Percentiles rank a stretch among this genome's conserved stretches.
These are phyloP conservation scores for Sminthurinus signatus DNA, from an alignment of 1,140 invertebrate species.

Conservation along the genomic window DNA sequence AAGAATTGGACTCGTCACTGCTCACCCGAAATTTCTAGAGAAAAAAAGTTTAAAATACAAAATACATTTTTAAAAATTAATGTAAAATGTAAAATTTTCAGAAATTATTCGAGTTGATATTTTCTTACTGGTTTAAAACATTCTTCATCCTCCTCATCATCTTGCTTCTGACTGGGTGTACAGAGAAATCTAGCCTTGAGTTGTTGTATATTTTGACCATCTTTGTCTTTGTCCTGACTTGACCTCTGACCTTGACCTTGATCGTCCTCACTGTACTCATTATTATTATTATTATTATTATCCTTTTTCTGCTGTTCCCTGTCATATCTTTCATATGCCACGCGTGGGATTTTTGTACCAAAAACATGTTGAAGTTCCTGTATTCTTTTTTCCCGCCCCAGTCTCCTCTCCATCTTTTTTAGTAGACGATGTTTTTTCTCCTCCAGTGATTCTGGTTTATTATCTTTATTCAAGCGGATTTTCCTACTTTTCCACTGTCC, in stretches of 20 bases:
- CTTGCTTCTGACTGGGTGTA: no score
- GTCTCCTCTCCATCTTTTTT: neutral
- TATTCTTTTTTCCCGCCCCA: neutral
- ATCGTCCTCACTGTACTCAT: no score
- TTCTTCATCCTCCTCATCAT: no score
- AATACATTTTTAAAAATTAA: no score
- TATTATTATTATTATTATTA: no score
- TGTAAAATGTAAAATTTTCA: no score
- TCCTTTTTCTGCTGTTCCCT: neutral
- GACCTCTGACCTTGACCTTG: no score
- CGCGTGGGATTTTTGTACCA: neutral
- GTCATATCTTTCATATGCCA: slow-evolving; percentile 6
- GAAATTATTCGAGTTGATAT: no score
- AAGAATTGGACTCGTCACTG: neutral
- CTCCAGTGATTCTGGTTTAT: neutral
- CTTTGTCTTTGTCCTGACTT: no score
- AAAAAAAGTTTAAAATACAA: neutral
- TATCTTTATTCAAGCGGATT: neutral
- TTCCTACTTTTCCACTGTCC: neutral
- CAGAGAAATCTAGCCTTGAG: no score
- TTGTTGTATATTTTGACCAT: no score
- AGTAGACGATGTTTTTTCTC: neutral
- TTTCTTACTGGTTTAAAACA: no score
- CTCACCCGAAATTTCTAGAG: neutral
- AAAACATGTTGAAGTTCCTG: neutral